Evolutionary conservation across 1,140 invertebrate species (phyloP).

Genomic region (Drosophila pallidifrons): DNA sequence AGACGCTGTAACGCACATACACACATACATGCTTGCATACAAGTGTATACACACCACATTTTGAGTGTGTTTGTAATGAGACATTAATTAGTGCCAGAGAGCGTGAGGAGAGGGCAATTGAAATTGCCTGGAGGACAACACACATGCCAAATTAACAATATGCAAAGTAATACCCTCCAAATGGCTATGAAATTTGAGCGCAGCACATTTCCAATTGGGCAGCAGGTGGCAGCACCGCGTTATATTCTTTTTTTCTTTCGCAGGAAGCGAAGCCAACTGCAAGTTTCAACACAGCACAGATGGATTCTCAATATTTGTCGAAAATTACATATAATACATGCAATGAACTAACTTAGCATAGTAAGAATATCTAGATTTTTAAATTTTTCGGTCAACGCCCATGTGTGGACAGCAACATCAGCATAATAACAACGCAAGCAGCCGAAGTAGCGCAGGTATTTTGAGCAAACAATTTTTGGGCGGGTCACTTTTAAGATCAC

Average conservation of each 20-base stretch:
- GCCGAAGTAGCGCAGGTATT: slow-evolving; percentile 61
- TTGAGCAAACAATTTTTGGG: slow-evolving; percentile 74
- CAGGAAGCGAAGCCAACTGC: slow-evolving; percentile 11
- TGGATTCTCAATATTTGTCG: background rate
- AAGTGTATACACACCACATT: slow-evolving; percentile 23
- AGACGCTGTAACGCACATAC: slow-evolving; percentile 15
- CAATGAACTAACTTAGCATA: too few relatives aligned
- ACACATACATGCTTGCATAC: slow-evolving; percentile 11
- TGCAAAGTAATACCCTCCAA: slow-evolving; percentile 27
- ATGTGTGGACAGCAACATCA: slow-evolving; percentile 62
- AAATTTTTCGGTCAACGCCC: slow-evolving; percentile 78
- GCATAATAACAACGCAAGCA: slow-evolving; percentile 71
- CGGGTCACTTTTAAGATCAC: slow-evolving; percentile 44
- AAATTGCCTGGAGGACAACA: slow-evolving; percentile 54
- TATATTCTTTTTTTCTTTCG: slow-evolving; percentile 1
- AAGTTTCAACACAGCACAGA: slow-evolving; percentile 11
- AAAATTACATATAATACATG: background rate
- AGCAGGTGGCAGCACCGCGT: slow-evolving; percentile 61
- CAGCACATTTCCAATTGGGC: slow-evolving; percentile 57
- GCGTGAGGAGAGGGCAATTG: slow-evolving; percentile 71
- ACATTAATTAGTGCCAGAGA: slow-evolving; percentile 73
- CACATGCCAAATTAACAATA: slow-evolving; percentile 31
- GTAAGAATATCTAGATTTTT: background rate
- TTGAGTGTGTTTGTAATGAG: slow-evolving; percentile 54
- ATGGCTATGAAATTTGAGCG: slow-evolving; percentile 60